These are phyloP conservation scores for Ctenomys sociabilis DNA, from an alignment of 2,113 vertebrate species.

Conservation along the genomic window DNA sequence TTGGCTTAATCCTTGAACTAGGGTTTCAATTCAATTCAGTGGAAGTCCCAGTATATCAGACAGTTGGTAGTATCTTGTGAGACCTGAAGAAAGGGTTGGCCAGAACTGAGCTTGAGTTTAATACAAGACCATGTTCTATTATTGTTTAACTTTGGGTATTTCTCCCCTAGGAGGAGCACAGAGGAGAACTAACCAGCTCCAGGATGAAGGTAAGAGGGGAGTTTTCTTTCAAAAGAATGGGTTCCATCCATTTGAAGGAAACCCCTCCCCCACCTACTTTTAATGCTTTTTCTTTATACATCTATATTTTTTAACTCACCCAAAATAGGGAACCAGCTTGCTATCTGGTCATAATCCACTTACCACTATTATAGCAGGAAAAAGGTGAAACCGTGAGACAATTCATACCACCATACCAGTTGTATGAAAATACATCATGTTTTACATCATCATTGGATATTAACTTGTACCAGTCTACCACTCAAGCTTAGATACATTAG, in stretches of 20 bases:
- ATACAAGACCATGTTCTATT: constrained; percentile 81
- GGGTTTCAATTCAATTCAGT: constrained; percentile 32
- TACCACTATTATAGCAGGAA: constrained; percentile 29
- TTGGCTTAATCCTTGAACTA: constrained; percentile 78
- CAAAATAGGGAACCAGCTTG: constrained; percentile 69
- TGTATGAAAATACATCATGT: constrained; percentile 47
- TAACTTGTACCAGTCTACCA: neutral
- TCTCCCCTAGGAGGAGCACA: constrained; percentile 82
- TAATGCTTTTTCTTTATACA: constrained; percentile 76
- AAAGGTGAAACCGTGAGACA: constrained; percentile 39
- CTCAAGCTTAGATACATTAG: constrained; percentile 4
- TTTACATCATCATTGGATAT: constrained; percentile 63
- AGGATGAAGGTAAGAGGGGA: constrained; percentile 79
- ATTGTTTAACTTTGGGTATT: constrained; percentile 81
- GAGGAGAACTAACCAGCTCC: constrained; percentile 79
- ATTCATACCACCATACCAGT: neutral
- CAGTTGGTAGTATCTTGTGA: constrained; percentile 77
- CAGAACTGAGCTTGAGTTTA: constrained; percentile 78
- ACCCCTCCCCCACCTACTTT: constrained; percentile 76
- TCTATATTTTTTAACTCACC: constrained; percentile 75
- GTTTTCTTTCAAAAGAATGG: constrained; percentile 78
- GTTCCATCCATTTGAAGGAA: constrained; percentile 77
- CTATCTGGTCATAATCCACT: constrained; percentile 45
- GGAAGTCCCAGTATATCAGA: constrained; percentile 70
- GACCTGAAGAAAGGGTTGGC: constrained; percentile 71